phyloP scores from a whole-genome alignment of 2,888 invertebrate species.

The Ornithoptera alexandrae region DNA sequence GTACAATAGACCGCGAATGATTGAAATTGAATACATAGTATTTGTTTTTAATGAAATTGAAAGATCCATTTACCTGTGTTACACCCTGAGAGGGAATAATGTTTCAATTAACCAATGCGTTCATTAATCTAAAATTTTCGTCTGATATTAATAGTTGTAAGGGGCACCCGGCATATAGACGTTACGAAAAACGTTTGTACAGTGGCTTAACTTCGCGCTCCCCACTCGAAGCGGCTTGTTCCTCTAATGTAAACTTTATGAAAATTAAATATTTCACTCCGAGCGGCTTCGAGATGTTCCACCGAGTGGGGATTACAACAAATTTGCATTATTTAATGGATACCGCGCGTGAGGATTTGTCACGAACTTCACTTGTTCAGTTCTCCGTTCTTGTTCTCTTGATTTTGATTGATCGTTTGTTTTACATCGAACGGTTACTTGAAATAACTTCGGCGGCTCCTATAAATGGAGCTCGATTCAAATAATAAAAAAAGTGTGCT shows the following conservation, averaged over 20 bases:
- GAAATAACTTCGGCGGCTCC: conserved; percentile 12
- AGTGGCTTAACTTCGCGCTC: conserved; percentile 35
- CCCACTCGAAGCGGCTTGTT: conserved; percentile 50
- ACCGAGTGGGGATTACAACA: conserved; percentile 73
- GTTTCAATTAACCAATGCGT: conserved; percentile 16
- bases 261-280: conserved; percentile 79
- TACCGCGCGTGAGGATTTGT: conserved; percentile 75
- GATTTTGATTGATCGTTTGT: conserved; percentile 54
- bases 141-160: conserved; percentile 28
- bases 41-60: background rate
- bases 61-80: background rate
- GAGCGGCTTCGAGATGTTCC: conserved; percentile 54
- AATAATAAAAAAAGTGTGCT: conserved; percentile 41
- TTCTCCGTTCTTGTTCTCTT: conserved; percentile 45
- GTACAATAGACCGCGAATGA: too few relatives aligned
- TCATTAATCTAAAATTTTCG: conserved; percentile 29
- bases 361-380: conserved; percentile 58
- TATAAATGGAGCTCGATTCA: conserved; percentile 10
- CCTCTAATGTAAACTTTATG: conserved; percentile 76
- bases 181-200: conserved; percentile 37
- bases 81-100: background rate
- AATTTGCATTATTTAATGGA: conserved; percentile 80
- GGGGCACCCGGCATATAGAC: conserved; percentile 27
- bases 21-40: too few relatives aligned
- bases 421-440: conserved; percentile 26